Evolutionary conservation across 2,797 vertebrate genomes (phyloP).

Genomic region (Pangasius larnaudii): DNA sequence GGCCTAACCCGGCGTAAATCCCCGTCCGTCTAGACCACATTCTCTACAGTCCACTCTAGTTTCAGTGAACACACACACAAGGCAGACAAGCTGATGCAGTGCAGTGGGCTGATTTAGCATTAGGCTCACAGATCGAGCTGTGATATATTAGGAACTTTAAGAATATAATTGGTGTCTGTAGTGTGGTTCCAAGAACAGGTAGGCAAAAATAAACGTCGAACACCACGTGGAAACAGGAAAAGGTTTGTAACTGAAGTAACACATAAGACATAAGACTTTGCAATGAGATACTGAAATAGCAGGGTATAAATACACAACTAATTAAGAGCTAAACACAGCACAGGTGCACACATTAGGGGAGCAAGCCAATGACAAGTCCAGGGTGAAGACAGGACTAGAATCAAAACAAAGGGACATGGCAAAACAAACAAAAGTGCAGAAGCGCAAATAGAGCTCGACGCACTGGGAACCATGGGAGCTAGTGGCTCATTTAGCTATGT

Average conservation of each 20-base stretch:
- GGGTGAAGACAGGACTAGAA: neutral
- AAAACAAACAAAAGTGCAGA: neutral
- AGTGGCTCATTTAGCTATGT: neutral
- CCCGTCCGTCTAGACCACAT: slow-evolving; percentile 67
- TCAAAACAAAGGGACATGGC: neutral
- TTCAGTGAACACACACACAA: slow-evolving; percentile 28
- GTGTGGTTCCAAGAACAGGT: neutral
- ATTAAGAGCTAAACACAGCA: neutral
- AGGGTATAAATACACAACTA: neutral
- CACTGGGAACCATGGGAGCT: neutral
- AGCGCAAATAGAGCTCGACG: neutral
- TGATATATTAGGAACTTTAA: slow-evolving; percentile 58
- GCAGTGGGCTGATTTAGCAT: slow-evolving; percentile 68
- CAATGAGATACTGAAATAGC: neutral
- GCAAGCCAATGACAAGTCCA: neutral
- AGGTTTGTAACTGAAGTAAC: neutral
- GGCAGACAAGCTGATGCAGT: neutral
- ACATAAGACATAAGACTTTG: neutral
- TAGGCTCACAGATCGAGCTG: slow-evolving; percentile 63
- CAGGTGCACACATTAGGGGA: neutral
- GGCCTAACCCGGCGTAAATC: slow-evolving; percentile 68
- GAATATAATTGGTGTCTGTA: neutral
- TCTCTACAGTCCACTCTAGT: slow-evolving; percentile 48
- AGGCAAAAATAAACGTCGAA: neutral
- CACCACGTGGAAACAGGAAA: neutral